Base-by-base conservation (phyloP, 2,888 invertebrate genomes). In the Labia minor region DNA sequence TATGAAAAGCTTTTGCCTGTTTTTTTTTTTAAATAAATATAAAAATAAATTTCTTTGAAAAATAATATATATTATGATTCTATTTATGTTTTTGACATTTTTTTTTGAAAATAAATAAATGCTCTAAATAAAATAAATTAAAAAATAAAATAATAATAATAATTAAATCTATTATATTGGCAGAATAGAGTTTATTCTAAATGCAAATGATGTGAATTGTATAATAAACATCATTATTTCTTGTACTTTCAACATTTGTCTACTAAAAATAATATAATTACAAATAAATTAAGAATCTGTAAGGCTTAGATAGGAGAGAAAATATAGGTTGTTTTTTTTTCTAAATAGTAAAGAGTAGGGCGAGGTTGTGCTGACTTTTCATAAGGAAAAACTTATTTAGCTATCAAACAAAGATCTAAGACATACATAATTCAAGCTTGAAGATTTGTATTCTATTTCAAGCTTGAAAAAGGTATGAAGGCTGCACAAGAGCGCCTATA, bases 381-480 rank as follows among this genome's bases (percentile, higher is more conserved):
- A 49, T 10, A 8, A 49, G 49, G 49, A 49, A 49, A 49, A 49
- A 49, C 49, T 49, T 49, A 49, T 49, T 49, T 49, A 49, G n/a
- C 49, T 49, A 49, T 49, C 49, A 49, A 49, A 49, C 49, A 16
- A 49, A 49, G 49, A 49, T 49, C 49, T 49, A 49, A 49, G 3
- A 49, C 49, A 49, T 49, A 49, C 49, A 49, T 49, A n/a, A n/a
- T 49, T 49, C 14, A 49, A n/a, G 49, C 49, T n/a, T 49, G 49
- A 49, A 49, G 3, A 16, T n/a, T 8, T n/a, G n/a, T n/a, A n/a
- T n/a, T 49, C 14, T n/a, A 49, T 49, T 49, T 49, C 49, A 49
- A 49, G 49, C 49, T n/a, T 49, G 14, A 49, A 49, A 49, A n/a
- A 49, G 49, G 49, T 49, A 49, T 49, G 49, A 49, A 49, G 49